Conservation (phyloP, 2,888 invertebrate species). For the Melipona bicolor region DNA sequence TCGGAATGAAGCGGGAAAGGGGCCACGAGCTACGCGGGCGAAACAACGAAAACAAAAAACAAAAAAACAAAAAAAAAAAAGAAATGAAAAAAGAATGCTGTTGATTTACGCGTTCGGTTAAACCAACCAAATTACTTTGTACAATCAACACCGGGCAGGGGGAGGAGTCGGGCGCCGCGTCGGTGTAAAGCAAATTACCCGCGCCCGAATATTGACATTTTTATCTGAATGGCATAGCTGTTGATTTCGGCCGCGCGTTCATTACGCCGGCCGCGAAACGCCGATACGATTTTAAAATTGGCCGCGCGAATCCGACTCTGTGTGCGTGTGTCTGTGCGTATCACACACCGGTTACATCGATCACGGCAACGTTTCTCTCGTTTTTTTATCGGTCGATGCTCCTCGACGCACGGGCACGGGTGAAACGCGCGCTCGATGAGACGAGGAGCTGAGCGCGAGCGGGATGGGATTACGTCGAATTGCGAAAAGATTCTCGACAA, state of each 20-base stretch:
- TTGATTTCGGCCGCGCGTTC: slow-evolving; percentile 59
- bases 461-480: neutral
- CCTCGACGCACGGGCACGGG: neutral
- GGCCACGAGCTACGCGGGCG: neutral
- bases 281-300: slow-evolving; percentile 51
- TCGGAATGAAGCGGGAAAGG: neutral
- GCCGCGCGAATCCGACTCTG: neutral
- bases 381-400: neutral
- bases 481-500: neutral
- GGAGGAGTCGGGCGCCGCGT: slow-evolving; percentile 23
- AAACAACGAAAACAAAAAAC: neutral
- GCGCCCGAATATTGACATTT: slow-evolving; percentile 72
- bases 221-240: slow-evolving; percentile 66
- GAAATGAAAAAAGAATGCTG: slow-evolving; percentile 21
- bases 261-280: slow-evolving; percentile 22
- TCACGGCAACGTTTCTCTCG: neutral
- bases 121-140: slow-evolving; percentile 74
- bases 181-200: slow-evolving; percentile 70
- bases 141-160: slow-evolving; percentile 64
- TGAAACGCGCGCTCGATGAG: neutral
- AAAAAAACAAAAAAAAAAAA: slow-evolving; percentile 40
- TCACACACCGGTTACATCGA: slow-evolving; percentile 7
- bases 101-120: slow-evolving; percentile 71
- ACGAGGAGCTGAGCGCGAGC: neutral
- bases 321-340: neutral